Evolutionary conservation across 2,888 invertebrate genomes (phyloP), one percentile per base, ranked within the genome.

Genomic region (Zaprionus bogoriensis): DNA sequence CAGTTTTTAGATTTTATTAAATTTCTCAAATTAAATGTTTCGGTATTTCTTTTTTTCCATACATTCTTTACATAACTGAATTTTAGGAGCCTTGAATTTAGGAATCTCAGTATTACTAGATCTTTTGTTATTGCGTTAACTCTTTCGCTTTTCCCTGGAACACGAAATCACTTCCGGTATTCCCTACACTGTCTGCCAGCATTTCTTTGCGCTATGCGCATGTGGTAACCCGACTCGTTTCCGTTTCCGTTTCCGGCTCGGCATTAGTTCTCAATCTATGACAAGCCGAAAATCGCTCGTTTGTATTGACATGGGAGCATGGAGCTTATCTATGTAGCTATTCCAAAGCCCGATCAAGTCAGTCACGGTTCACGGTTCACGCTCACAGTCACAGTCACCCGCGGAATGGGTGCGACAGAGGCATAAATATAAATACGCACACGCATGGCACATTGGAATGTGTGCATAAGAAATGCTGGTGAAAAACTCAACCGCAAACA

Each of bases 401-500:
- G 14, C 32, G 32, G 17, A 36, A 36, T 17, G 32, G 14, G 17
- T 36, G 32, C 32, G 32, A 17, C 32, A 36, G 17, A 36, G 7
- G 14, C 32, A 17, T 17, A 32, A 32, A 32, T 27, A 17, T 36
- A 19, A 10, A 28, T 39, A 22, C 25, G 17, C 14, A 45, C 22
- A 27, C 3, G 22, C 23, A 19, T 9, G 42, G 7, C 36, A 25
- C 10, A 52, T 23, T 12, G 32, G 36, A 36, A 54, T 41, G 36
- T 27, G 36, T 20, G 39, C 46, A 46, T 47, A 60, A 25, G 53
- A 36, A 50, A 61, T 59, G 50, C 19, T 57, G 53, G 53, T 39
- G 55, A 72, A 67, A 67, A 69, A 42, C 51, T n/a, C 23, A 58
- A 50, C 67, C 70, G 54, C 76, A 69, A 68, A 66, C 69, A 76